Conservation (phyloP, 2,888 invertebrate species). For the Andrena bucephala region DNA sequence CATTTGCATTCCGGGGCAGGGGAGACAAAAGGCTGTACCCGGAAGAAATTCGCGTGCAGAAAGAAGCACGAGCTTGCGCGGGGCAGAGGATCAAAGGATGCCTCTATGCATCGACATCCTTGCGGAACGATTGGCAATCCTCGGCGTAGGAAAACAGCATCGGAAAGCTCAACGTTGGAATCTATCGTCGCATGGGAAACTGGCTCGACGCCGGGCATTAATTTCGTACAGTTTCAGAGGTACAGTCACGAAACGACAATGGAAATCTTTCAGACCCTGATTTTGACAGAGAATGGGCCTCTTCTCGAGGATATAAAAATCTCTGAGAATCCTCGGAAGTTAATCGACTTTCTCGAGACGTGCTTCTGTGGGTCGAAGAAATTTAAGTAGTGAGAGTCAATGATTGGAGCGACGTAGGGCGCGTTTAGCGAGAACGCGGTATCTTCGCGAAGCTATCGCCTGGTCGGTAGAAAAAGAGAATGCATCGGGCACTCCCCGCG, state of each 20-base stretch:
- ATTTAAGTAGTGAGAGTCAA: conserved; percentile 36
- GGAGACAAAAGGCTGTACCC: neutral
- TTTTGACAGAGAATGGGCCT: neutral
- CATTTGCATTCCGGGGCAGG: conserved; percentile 51
- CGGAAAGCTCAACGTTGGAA: neutral
- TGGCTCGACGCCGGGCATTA: neutral
- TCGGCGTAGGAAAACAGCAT: conserved; percentile 4
- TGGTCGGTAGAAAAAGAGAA: conserved; percentile 21
- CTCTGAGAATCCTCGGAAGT: neutral
- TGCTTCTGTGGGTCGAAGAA: neutral
- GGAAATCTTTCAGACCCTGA: neutral
- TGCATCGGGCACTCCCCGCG: conserved; percentile 40
- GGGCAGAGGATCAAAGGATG: conserved; percentile 20
- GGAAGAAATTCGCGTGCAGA: neutral
- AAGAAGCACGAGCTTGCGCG: conserved; percentile 12
- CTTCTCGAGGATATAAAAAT: neutral
- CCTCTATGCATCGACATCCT: neutral
- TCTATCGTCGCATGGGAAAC: neutral
- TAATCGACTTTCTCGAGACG: neutral
- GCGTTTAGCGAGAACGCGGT: conserved; percentile 4
- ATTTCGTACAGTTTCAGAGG: neutral
- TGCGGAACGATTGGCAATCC: conserved; percentile 30
- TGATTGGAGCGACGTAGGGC: conserved; percentile 20
- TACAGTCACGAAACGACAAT: neutral
- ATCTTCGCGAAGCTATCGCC: conserved; percentile 20